Base-by-base conservation (phyloP, 2,113 vertebrate genomes). In the Poeciliopsis retropinna region DNA sequence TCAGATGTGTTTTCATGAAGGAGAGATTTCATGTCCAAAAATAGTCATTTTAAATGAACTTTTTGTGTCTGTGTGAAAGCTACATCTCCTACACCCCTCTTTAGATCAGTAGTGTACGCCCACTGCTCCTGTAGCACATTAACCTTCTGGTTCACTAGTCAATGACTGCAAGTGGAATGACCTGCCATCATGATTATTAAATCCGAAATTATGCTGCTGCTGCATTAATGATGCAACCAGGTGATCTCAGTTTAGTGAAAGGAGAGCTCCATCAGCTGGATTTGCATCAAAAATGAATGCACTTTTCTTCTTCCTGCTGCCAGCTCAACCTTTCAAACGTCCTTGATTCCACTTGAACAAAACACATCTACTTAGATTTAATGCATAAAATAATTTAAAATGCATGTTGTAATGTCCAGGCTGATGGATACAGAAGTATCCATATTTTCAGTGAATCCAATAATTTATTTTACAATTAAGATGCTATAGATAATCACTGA, bases 151-250 rank as follows among this genome's bases (percentile, higher is more conserved):
- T 95, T 95, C 95, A 89, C 93, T 79, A 82, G 92, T 94, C 92
- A 94, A 92, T 94, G 86, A 88, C 93, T 93, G 92, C 94, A 95
- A 92, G 89, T 92, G 93, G 92, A 93, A 93, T 94, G 95, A 96
- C 95, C 94, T 95, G 91, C 75, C 77, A 75, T 95, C 94, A 95
- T 93, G 92, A 94, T 93, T 92, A 94, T 93, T 94, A 96, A 95
- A 92, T 93, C 94, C 93, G 93, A 95, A 95, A 96, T 95, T 94
- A 93, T 93, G 94, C 94, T 94, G 91, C 89, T 82, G 82, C 84
- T 28, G 84, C 92, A 73, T 27, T 79, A 68, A 70, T 66, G 39
- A 37, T 81, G 70, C 78, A 85, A 87, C 85, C 85, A 70, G 73
- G 84, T 89, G 86, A 91, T 85, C 83, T 83, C 65, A 73, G 67